Base-by-base conservation (phyloP, 2,113 vertebrate species). In the Mustela lutreola region DNA sequence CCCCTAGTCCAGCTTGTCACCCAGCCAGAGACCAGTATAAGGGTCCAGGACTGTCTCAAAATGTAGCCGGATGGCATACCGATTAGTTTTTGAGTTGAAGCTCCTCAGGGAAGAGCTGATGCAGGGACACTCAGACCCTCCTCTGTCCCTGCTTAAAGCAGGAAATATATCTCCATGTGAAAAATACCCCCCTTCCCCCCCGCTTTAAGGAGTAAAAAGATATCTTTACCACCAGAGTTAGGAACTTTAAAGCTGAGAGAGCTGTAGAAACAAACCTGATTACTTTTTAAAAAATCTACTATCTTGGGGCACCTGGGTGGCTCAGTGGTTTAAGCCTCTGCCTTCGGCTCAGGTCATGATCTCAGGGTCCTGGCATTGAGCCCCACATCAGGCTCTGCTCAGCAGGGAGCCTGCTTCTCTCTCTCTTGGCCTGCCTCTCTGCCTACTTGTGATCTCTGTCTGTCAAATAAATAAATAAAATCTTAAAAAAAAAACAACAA, bases 81-180 rank as follows among this genome's bases (percentile, higher is more conserved):
- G 14, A 78, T 78, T 48, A 78, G 31, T 31, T 48, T 48, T 78
- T 31, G 75, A 48, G 26, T 48, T 16, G 75, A 48, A 78, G 6
- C 42, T 78, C 26, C 75, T 78, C 1, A 15, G 42, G 42, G 42
- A 78, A 78, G 42, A 42, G 26, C 7, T 48, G 75, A 78, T 48
- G 42, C 42, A 48, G 28, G 75, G 42, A 48, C 42, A 78, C 42
- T 28, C 26, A 10, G 75, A 31, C 42, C 15, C 42, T 48, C 42
- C 14, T 45, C 14, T 48, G 26, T 31, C 15, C 4, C 18, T 0
- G 0, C 22, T 4, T 12, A 48, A 48, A 78, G 26, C 26, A 78
- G 26, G 75, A 48, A 78, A 78, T 48, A 78, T 31, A 78, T 48
- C 75, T 48, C 42, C 75, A 78, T 48, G 16, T 78, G 75, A 78